Percentiles rank a stretch among this genome's conserved stretches.
These are phyloP conservation scores for Danio tinwini DNA, from an alignment of 2,797 vertebrate genomes.

Conservation along the genomic window DNA sequence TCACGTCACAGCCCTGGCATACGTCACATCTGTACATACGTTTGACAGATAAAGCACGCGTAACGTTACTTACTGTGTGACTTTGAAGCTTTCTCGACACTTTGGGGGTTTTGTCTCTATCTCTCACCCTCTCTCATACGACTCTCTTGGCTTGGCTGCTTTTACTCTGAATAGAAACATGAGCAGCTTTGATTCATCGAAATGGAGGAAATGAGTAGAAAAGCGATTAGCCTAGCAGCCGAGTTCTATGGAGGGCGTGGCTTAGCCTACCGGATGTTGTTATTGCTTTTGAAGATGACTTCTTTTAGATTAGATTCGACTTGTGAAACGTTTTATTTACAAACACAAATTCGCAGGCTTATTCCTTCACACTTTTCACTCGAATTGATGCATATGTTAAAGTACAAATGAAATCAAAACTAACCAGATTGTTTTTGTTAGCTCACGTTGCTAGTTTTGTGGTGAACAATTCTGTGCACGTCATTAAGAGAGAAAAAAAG, in stretches of 20 bases:
- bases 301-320: not conserved
- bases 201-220: constrained; percentile 60
- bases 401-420: no score
- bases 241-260: not conserved
- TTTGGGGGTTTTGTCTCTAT: not conserved
- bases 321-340: no score
- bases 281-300: no score
- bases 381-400: no score
- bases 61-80: constrained; percentile 15
- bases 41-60: not conserved
- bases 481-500: no score
- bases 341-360: no score
- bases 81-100: constrained; percentile 16
- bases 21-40: constrained; percentile 15
- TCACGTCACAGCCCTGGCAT: constrained; percentile 30
- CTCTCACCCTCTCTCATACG: constrained; percentile 8
- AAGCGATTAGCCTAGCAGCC: not conserved
- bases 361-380: no score
- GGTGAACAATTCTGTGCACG: no score
- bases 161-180: constrained; percentile 36
- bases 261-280: not conserved
- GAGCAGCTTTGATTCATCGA: constrained; percentile 72
- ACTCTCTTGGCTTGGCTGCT: constrained; percentile 17
- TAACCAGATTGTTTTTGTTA: no score
- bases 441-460: no score